These are phyloP conservation scores for Drosophila repletoides DNA, from an alignment of 1,140 invertebrate species.

Conservation along the genomic window DNA sequence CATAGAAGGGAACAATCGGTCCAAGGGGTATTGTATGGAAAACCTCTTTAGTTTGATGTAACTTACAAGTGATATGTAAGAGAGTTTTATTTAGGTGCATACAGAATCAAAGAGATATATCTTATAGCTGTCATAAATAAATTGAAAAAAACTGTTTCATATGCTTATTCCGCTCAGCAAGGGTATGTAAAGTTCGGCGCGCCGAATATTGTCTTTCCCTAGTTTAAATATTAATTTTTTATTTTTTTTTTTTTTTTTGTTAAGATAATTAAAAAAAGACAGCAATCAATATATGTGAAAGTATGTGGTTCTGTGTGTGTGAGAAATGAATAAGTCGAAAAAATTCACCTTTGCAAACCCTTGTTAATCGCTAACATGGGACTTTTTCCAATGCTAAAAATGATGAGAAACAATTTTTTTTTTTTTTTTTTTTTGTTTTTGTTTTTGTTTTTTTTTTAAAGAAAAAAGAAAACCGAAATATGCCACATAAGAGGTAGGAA, in stretches of 20 bases:
- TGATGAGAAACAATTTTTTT: conserved; percentile 62
- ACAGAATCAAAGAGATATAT: too few species aligned
- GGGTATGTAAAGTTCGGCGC: too few species aligned
- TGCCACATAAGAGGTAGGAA: conserved; percentile 52
- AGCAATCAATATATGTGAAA: conserved; percentile 36
- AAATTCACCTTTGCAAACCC: conserved; percentile 90
- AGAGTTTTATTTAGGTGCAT: too few species aligned
- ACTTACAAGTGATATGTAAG: too few species aligned
- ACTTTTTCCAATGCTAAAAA: conserved; percentile 86
- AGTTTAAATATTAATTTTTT: conserved; percentile 6
- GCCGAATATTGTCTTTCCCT: conserved; percentile 6
- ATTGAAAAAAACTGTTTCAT: too few species aligned
- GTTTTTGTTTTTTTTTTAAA: conserved; percentile 40
- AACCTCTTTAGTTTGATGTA: too few species aligned
- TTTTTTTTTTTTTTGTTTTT: conserved; percentile 26
- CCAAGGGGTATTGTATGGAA: too few species aligned
- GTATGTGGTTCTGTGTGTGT: conserved; percentile 21
- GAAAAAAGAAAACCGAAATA: conserved; percentile 63
- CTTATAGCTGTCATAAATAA: too few species aligned
- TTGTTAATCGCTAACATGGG: conserved; percentile 93
- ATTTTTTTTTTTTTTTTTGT: conserved; percentile 7
- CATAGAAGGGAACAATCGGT: too few species aligned
- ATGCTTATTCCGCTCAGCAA: too few species aligned
- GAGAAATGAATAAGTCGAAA: conserved; percentile 65
- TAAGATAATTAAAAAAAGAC: conserved; percentile 25